phyloP scores from a whole-genome alignment of 2,888 invertebrate species.

The Cetonia aurata region DNA sequence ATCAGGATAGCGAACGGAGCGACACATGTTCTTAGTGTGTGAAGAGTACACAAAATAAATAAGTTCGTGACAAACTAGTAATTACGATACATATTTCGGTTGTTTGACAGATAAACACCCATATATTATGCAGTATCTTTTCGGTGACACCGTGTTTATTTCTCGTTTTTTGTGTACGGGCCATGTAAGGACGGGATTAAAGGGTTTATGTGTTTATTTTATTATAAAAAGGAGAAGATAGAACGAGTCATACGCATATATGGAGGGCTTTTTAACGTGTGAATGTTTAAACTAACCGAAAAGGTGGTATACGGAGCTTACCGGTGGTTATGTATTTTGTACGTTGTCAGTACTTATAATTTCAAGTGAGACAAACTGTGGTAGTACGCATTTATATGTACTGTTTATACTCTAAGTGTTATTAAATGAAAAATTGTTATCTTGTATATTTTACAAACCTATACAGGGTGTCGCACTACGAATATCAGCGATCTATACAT shows the following conservation, averaged over 20 bases:
- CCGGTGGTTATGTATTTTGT: too few species aligned
- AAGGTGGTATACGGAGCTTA: background rate
- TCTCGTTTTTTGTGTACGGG: slow-evolving; percentile 16
- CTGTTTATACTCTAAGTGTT: too few species aligned
- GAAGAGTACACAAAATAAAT: slow-evolving; percentile 35
- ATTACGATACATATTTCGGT: slow-evolving; percentile 37
- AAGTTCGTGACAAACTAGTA: slow-evolving; percentile 32
- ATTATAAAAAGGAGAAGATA: background rate
- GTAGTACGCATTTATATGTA: too few species aligned
- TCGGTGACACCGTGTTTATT: slow-evolving; percentile 31
- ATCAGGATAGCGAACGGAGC: background rate
- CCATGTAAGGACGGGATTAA: background rate
- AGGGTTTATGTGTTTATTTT: slow-evolving; percentile 27
- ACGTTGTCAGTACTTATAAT: too few species aligned
- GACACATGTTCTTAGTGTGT: slow-evolving; percentile 31
- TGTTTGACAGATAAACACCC: slow-evolving; percentile 34
- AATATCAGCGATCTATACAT: too few species aligned
- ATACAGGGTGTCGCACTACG: too few species aligned
- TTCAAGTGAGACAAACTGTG: too few species aligned
- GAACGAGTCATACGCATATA: background rate
- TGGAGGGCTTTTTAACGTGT: slow-evolving; percentile 1
- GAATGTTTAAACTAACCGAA: slow-evolving; percentile 2
- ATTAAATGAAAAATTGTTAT: too few species aligned
- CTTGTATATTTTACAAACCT: too few species aligned
- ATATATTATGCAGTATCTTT: slow-evolving; percentile 23